A percentile compares a stretch with the other conserved stretches of the same genome.
Conservation (phyloP, 2,797 vertebrate species). For the Sebastes diaconus region DNA sequence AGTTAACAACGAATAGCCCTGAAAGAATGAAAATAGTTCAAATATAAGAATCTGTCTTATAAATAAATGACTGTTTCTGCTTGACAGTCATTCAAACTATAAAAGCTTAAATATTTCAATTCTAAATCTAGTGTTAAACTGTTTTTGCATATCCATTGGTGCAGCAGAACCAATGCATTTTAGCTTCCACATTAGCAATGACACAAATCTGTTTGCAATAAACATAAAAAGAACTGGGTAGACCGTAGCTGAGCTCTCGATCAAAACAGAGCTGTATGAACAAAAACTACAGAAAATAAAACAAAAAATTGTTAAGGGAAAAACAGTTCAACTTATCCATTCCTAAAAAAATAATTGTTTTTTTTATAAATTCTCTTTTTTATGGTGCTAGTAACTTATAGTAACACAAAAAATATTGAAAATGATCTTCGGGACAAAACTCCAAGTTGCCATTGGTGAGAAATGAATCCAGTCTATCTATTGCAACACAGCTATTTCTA, state of each 20-base stretch:
- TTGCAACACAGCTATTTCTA: background rate
- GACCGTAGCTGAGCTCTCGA: background rate
- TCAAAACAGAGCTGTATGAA: background rate
- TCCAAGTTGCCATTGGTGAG: background rate
- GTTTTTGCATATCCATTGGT: background rate
- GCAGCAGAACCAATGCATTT: background rate
- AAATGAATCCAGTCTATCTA: background rate
- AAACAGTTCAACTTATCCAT: background rate
- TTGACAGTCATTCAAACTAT: background rate
- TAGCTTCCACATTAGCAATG: background rate
- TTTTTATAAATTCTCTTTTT: background rate
- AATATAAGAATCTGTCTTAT: background rate
- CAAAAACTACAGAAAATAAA: background rate
- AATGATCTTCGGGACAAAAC: background rate
- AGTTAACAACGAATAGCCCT: background rate
- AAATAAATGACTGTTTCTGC: background rate
- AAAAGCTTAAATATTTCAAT: background rate
- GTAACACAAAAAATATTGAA: background rate
- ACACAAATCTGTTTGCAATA: background rate
- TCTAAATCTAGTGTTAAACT: background rate
- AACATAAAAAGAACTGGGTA: background rate
- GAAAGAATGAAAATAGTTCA: background rate
- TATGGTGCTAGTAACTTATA: background rate
- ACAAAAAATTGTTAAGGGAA: fast-evolving
- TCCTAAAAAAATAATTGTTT: fast-evolving